Base-by-base conservation (phyloP, 2,113 vertebrate genomes). In the Myiopsitta monachus region DNA sequence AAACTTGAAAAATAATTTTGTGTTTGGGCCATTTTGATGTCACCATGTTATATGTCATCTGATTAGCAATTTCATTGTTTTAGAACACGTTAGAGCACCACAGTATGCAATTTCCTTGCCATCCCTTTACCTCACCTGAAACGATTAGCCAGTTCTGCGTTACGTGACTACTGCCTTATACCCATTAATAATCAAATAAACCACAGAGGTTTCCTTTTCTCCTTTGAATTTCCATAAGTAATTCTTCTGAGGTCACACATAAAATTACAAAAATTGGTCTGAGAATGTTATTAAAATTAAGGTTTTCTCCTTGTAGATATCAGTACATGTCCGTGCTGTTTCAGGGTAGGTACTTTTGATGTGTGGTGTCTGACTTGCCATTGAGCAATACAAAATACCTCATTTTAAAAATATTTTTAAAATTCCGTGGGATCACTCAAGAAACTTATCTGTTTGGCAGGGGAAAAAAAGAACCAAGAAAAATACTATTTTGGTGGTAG, bases 31-130 rank as follows among this genome's bases (percentile, higher is more conserved):
- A 17, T 80, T 83, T 73, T 88, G 54, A 39, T 85, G 78, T 82
- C 51, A 33, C 10, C 4, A 10, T 86, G 84, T 73, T 75, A 26
- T 24, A 30, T 55, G 47, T 38, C 11, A 3, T 68, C 51, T 68
- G 70, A 72, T 96, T 86, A 75, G 52, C 63, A 95, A 66, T 63
- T 41, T 69, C 17, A 26, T 11, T 92, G 38, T 24, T 96, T 89
- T 51, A 75, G 52, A 62, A 28, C 0, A 2, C 26, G 90, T 75
- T 59, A 49, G 64, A 94, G 22, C 12, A n/a, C 12, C 54, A 54
- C 14, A 66, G 31, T 68, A 83, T 93, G 87, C 88, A 79, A 94
- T 76, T 78, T 77, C 27, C 63, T 83, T 83, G 26, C 36, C 11
- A 7, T 55, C 17, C 31, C 46, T 76, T 68, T 87, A 16, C 61